A percentile compares a stretch with the other conserved stretches of the same genome.
These are phyloP conservation scores for Xiphophorus birchmanni DNA, from an alignment of 2,797 vertebrate genomes.

Conservation along the genomic window DNA sequence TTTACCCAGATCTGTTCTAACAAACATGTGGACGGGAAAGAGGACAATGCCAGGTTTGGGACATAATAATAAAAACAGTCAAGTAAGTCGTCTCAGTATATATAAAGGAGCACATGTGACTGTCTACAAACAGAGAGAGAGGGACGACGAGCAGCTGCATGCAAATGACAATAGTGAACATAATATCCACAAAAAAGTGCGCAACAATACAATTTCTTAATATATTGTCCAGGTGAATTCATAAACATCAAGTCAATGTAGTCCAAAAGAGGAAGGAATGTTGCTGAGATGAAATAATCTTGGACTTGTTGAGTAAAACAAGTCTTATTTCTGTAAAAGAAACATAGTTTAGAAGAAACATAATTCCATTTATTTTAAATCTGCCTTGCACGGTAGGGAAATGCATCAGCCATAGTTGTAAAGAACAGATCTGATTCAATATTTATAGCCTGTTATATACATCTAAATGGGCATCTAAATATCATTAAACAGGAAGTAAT, in stretches of 20 bases:
- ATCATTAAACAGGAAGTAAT: constrained; percentile 65
- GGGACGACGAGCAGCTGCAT: too few species aligned
- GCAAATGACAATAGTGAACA: too few species aligned
- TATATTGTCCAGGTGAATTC: background rate
- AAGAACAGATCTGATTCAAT: constrained; percentile 43
- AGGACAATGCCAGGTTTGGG: too few species aligned
- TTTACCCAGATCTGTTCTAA: too few species aligned
- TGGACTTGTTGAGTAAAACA: background rate
- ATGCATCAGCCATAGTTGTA: constrained; percentile 17
- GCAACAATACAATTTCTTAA: background rate
- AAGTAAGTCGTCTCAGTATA: too few species aligned
- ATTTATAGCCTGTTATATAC: constrained; percentile 50
- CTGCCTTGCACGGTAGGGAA: constrained; percentile 11
- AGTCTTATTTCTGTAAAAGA: background rate
- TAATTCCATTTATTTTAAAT: constrained; percentile 22
- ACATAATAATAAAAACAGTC: too few species aligned
- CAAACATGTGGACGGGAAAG: too few species aligned
- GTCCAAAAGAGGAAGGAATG: background rate
- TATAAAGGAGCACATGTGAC: too few species aligned
- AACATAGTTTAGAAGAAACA: background rate
- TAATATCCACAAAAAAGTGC: too few species aligned
- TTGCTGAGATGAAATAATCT: background rate
- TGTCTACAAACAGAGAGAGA: too few species aligned
- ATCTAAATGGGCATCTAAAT: constrained; percentile 67
- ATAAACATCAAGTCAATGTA: background rate